Evolutionary conservation across 2,888 invertebrate species (phyloP), one percentile per base, ranked within the genome.

Genomic region (Caenorhabditis sinica): DNA sequence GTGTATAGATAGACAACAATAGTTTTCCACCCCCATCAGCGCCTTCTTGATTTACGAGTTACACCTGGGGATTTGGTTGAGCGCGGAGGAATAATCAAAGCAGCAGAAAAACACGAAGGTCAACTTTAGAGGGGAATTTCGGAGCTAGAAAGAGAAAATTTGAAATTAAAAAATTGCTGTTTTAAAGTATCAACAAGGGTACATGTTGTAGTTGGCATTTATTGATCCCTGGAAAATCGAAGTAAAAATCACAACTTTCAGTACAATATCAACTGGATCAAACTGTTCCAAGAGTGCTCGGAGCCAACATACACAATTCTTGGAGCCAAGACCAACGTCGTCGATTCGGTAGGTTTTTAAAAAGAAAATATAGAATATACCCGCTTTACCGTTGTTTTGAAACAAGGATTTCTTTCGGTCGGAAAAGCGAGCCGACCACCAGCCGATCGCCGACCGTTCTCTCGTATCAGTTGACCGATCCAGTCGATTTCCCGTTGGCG

Each of bases 261-360:
- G 81, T 86, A 93, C 87, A 92, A 92, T 65, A 92, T 93, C 77
- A 93, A 93, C 90, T 93, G 93, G 93, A 90, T 92, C 20, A 89
- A 92, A 45, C 93, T 93, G 23, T 90, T 90, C 56, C 93, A 93
- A 89, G 89, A 89, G 25, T 92, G 92, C 13, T 90, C 90, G 30
- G 91, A 90, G 66, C 93, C 91, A 8, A 87, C 83, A 2, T 93
- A 93, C 20, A 83, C 82, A 15, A 69, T 82, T 15, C 82, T 83
- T 11, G 88, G 85, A 30, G 86, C 88, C 13, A 80, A 82, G 25
- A 79, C 85, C 33, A 77, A 77, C 63, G 82, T 85, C 28, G 79
- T 85, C 11, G 80, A 76, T 43, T 45, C 73, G 56, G 85, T 85
- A 40, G 56, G 82, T 43, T 25, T 53, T n/a, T 40, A 6, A 5